A percentile compares a stretch with the other conserved stretches of the same genome.
phyloP scores from a whole-genome alignment of 2,113 vertebrate species.

The Bubo blakistoni region DNA sequence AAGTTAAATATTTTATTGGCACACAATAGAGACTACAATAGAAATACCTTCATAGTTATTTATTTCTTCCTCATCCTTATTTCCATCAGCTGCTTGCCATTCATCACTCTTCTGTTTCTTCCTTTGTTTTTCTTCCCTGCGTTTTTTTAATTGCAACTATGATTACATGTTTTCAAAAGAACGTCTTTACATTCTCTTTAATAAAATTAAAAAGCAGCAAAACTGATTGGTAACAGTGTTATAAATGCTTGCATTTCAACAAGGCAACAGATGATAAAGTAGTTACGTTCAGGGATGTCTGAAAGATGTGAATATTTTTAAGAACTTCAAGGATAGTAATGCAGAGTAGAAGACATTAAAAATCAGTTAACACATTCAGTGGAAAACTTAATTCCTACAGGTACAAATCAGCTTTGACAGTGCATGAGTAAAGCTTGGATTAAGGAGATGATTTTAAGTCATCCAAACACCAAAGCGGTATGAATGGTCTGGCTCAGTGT shows the following conservation, averaged over 20 bases:
- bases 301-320: background rate
- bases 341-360: background rate
- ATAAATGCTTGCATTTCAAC: background rate
- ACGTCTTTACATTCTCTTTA: background rate
- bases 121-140: slow-evolving; percentile 19
- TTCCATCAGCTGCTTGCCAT: background rate
- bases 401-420: background rate
- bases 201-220: background rate
- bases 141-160: slow-evolving; percentile 37
- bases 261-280: background rate
- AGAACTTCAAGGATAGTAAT: background rate
- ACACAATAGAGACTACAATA: background rate
- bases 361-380: background rate
- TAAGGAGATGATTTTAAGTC: background rate
- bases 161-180: slow-evolving; percentile 59
- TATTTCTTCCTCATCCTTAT: background rate
- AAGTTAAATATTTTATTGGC: background rate
- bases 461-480: background rate
- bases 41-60: background rate
- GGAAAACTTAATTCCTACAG: background rate
- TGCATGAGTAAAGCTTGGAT: background rate
- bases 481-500: background rate
- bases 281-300: background rate
- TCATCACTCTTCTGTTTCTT: slow-evolving; percentile 33
- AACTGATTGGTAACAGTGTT: background rate